Base-by-base conservation (phyloP, 2,113 vertebrate species). In the Salvelinus fontinalis region DNA sequence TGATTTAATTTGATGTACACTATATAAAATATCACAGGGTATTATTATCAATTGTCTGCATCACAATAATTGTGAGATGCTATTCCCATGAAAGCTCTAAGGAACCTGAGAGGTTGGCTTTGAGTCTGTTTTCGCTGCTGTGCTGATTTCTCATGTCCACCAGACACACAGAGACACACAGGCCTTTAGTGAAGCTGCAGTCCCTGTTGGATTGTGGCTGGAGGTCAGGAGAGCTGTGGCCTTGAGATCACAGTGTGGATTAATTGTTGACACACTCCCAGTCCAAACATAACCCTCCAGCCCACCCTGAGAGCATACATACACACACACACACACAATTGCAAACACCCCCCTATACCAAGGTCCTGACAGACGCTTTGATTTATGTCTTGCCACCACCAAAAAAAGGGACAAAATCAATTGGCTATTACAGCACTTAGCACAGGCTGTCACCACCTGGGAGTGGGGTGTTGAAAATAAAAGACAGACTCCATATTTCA, bases 341-440 rank as follows among this genome's bases (percentile, higher is more conserved):
- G 39, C 78, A 79, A 76, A 65, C 60, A 81, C 71, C 65, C 60
- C 20, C 73, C 85, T 83, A 87, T 80, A 90, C 71, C 71, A 64
- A 86, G 82, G 93, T 94, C 86, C 89, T 97, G 97, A 97, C 97
- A 97, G 92, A 95, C 85, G 59, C 82, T 88, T 92, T 99, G 97
- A 98, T 99, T 97, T 97, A 98, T 97, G 95, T 95, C 94, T 93
- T 88, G 94, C 95, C 94, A 93, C 95, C 93, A 95, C 95, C 95
- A 95, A 96, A 95, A 94, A 94, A 94, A 95, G 91, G 93, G 96
- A 95, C 95, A 95, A 95, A 96, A 96, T 97, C 96, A 97, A 96
- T 97, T 95, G 96, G 95, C 95, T 97, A 95, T 97, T 96, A 97
- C 95, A 93, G 93, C 95, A 96, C 96, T 98, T 97, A 97, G 95